Percentiles rank a stretch among this genome's conserved stretches.
These are phyloP conservation scores for Zygogramma bicolorata DNA, from an alignment of 2,888 invertebrate genomes.

Conservation along the genomic window DNA sequence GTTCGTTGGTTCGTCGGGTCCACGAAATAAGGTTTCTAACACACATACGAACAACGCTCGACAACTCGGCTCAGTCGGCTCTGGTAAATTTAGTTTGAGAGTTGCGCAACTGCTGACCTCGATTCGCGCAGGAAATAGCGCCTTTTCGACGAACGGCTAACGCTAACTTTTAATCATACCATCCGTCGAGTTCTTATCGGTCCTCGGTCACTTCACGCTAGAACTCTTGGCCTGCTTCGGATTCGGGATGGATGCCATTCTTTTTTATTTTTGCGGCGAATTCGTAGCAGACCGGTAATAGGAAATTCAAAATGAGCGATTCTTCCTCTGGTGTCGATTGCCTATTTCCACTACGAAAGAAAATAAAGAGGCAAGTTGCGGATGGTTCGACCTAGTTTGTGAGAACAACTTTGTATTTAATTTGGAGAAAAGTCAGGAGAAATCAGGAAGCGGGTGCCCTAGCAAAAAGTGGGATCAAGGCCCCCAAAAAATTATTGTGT, in stretches of 20 bases:
- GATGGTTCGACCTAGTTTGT: too few species aligned
- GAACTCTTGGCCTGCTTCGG: neutral
- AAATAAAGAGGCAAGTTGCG: too few species aligned
- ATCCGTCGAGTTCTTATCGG: too few species aligned
- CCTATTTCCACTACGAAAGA: too few species aligned
- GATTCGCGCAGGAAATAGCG: constrained; percentile 51
- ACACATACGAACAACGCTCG: constrained; percentile 33
- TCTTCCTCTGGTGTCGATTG: neutral
- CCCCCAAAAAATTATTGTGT: too few species aligned
- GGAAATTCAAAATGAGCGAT: neutral
- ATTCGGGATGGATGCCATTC: neutral
- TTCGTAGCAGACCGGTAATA: neutral
- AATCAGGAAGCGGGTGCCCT: too few species aligned
- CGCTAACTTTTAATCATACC: neutral
- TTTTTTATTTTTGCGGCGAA: neutral
- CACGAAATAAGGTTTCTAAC: constrained; percentile 50
- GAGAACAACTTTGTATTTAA: too few species aligned
- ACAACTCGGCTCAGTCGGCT: constrained; percentile 8
- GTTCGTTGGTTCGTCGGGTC: neutral
- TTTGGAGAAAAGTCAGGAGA: too few species aligned
- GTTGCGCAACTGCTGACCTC: constrained; percentile 55
- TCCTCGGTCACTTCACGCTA: neutral
- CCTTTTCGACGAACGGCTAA: constrained; percentile 22
- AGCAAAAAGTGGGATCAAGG: too few species aligned
- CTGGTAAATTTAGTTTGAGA: constrained; percentile 50